Evolutionary conservation across 2,113 vertebrate genomes (phyloP), one percentile per base, ranked within the genome.

Genomic region (Myotis davidii): DNA sequence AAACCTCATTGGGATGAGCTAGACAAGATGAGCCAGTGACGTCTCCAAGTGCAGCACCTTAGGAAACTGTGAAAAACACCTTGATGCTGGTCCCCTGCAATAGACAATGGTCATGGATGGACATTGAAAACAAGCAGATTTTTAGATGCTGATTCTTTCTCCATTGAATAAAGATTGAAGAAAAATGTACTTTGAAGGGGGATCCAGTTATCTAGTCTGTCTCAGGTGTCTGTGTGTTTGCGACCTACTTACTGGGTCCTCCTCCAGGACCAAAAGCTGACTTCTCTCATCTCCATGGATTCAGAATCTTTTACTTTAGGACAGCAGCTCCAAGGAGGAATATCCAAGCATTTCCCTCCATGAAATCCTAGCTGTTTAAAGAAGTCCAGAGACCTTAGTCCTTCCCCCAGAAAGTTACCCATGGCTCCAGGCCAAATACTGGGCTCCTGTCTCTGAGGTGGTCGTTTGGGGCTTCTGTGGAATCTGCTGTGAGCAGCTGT

Each of bases 251-350:
- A 6, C 12, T 5, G 42, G 17, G 34, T 45, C 70, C 39, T 74
- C 48, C 16, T 32, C 0, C 4, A 65, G 48, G n/a, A 25, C 29
- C 11, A 0, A 1, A 6, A 25, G 1, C 16, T 9, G 48, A 29
- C 56, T 48, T 74, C 54, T 74, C 27, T 72, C 23, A 20, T 42
- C 48, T 73, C 76, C n/a, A 73, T 25, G n/a, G 56, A 9, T 74
- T 73, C 52, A 54, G 84, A 45, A 7, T 42, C 12, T 32, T 92
- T 74, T 64, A 11, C 52, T 59, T 61, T 65, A 20, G 32, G 50
- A 64, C 10, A 48, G 21, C 16, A 23, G 50, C 73, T 88, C 25
- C 77, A 9, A 74, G 76, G 76, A 95, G 27, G 39, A 21, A 21
- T 14, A 48, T 20, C 27, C 25, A 6, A 11, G 48, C 7, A n/a